Base-by-base conservation (phyloP, 2,113 vertebrate genomes). In the Crotalus viridis region DNA sequence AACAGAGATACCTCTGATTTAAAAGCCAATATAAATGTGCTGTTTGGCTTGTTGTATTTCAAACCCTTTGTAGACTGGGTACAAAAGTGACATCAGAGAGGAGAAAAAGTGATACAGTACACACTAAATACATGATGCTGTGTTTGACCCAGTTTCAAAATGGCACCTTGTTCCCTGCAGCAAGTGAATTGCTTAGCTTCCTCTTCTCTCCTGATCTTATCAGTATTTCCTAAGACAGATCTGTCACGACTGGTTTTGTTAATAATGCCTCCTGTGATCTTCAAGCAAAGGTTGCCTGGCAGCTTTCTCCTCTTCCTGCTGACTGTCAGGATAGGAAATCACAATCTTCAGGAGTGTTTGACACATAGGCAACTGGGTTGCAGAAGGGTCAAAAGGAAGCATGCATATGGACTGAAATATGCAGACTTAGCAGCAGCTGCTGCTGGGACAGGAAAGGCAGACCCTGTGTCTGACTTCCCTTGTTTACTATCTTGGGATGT, bases 301-400 rank as follows among this genome's bases (percentile, higher is more conserved):
- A 98, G 98, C 96, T 97, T 98, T 98, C 97, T 97, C 96, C 95
- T 97, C 96, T 98, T 98, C 98, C 98, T 98, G 98, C 95, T 86
- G 94, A 95, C 95, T 97, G 97, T 98, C 97, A 97, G 94, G 95
- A 97, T 94, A 98, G 97, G 98, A 98, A 98, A 97, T 97, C 96
- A 89, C 97, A 97, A 93, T 95, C 97, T 97, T 96, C 95, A 94
- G 95, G 95, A 95, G 95, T 95, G 94, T 91, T 95, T 96, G 96
- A 97, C 96, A 96, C 93, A 90, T 86, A 94, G 96, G 97, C 97
- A 97, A 97, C 97, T 97, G 97, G 95, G 97, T 97, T 97, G 96
- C 96, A 95, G 7, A 26, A 93, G 97, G 98, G 98, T 97, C 97
- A 97, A 96, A 97, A 97, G 96, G 97, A 98, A 97, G 97, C 95